Base-by-base conservation (phyloP, 1,140 invertebrate species). In the Drosophila cardini region DNA sequence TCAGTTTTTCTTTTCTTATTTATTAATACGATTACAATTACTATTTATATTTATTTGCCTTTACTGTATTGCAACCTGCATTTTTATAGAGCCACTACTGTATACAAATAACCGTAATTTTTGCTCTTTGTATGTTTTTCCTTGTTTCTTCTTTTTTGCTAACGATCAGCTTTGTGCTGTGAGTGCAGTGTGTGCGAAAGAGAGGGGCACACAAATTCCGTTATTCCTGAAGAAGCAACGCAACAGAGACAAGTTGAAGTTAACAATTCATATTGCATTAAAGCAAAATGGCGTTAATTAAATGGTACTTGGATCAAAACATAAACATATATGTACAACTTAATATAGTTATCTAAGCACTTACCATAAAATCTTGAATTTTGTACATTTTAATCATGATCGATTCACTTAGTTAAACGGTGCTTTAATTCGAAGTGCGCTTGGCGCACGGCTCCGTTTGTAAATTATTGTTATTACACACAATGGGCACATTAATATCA, bases 341-440 rank as follows among this genome's bases (percentile, higher is more conserved):
- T 36, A 26, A 26, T 1, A 21, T 46, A 0, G 11, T 11, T 21
- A 9, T 18, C 5, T 2, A 9, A 36, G 15, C 43, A 21, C 65
- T 69, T 15, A 69, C 65, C 65, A 50, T 69, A 60, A 46, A 48
- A 40, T 46, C 3, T 10, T 40, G 18, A 56, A 42, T 68, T 16
- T n/a, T 13, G 42, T 60, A 36, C 56, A 61, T 32, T 55, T 45
- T 43, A 0, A 45, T 26, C 4, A 61, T 45, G 26, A 21, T 32
- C 40, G 26, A 34, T 32, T 45, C 40, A 42, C n/a, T 40, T 13
- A 48, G 55, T 38, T 34, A 65, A 87, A 87, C 82, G 82, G 82
- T 87, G 81, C 82, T 68, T 76, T 18, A 65, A 62, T 43, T 86
- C 16, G 76, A 78, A 63, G 75, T 83, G 76, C 84, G 76, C 42